phyloP scores from a whole-genome alignment of 2,888 invertebrate species.

The Papilio gigon region DNA sequence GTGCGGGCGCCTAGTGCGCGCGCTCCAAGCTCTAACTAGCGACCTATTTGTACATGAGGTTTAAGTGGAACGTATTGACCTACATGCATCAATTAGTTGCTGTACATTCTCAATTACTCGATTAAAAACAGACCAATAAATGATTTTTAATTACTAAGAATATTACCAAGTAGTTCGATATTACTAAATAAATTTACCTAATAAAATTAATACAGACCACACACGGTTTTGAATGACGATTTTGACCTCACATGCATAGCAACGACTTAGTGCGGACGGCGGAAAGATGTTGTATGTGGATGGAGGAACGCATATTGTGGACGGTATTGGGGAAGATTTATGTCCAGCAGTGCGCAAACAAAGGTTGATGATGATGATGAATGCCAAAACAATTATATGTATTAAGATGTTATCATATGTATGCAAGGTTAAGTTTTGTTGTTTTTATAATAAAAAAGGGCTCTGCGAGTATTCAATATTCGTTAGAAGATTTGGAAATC shows the following conservation, averaged over 20 bases:
- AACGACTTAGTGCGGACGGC: no score
- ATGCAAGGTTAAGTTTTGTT: no score
- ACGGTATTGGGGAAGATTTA: no score
- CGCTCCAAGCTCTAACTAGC: slow-evolving; percentile 18
- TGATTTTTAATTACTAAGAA: slow-evolving; percentile 1
- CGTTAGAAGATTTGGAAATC: no score
- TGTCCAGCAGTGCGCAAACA: no score
- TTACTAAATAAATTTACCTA: background rate
- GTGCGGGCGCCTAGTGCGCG: slow-evolving; percentile 13
- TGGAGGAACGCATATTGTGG: no score
- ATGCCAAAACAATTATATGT: no score
- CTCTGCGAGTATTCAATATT: no score
- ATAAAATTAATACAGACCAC: background rate
- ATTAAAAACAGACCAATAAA: slow-evolving; percentile 9
- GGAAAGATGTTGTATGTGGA: no score
- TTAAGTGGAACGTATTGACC: slow-evolving; percentile 38
- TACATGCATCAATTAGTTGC: slow-evolving; percentile 36
- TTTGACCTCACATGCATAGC: background rate
- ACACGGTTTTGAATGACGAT: background rate
- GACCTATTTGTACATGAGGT: slow-evolving; percentile 34
- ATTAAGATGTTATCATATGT: no score
- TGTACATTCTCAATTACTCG: slow-evolving; percentile 31
- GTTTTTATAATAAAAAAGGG: no score
- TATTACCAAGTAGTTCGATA: background rate
- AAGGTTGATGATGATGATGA: no score